Evolutionary conservation across 2,113 vertebrate genomes (phyloP).

Genomic region (Scopus umbretta): DNA sequence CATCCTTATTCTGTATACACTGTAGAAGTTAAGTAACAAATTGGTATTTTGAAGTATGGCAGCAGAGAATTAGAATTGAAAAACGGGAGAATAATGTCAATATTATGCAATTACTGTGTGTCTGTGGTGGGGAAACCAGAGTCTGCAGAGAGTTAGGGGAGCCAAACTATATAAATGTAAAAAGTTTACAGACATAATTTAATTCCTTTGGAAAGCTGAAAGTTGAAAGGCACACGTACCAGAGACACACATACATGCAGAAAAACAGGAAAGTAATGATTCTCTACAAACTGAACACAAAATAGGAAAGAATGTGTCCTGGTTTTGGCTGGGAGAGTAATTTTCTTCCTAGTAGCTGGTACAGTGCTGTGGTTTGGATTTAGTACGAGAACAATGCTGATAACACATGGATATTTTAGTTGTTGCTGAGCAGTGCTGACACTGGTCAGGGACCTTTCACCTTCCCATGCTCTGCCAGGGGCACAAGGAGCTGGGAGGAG

Average conservation of each 20-base stretch:
- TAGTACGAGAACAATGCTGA: no score
- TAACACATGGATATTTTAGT: no score
- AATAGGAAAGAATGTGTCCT: background rate
- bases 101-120: background rate
- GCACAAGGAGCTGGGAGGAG: no score
- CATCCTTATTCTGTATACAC: background rate
- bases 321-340: no score
- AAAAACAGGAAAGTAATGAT: background rate
- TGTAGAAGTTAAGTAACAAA: background rate
- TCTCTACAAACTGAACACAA: background rate
- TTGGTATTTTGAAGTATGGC: constrained; percentile 17
- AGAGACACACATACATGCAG: background rate
- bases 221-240: background rate
- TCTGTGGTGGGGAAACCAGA: background rate
- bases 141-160: background rate
- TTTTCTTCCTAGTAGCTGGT: no score
- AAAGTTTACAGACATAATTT: background rate
- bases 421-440: background rate
- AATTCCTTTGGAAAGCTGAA: background rate
- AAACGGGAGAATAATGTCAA: constrained; percentile 1
- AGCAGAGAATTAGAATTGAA: constrained; percentile 34
- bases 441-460: no score
- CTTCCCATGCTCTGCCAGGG: no score
- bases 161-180: background rate
- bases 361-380: no score